Evolutionary conservation across 2,888 invertebrate species (phyloP), one percentile per base, ranked within the genome.

Genomic region (Exephanes ischioxanthus): DNA sequence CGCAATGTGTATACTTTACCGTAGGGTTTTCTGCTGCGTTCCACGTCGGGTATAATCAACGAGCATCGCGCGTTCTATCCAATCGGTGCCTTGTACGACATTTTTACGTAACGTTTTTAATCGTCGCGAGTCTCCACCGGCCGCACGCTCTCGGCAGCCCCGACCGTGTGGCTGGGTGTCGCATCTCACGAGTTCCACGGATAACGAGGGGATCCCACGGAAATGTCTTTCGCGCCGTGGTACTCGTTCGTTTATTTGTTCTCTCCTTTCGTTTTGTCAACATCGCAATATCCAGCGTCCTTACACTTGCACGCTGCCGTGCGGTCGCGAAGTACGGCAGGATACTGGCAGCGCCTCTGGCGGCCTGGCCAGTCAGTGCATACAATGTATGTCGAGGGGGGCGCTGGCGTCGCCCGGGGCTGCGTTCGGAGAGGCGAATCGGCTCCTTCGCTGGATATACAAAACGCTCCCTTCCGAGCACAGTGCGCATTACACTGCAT

Each of bases 181-280:
- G 63, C 61, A 41, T 55, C 26, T 83, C 75, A 72, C 75, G 68
- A 78, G 71, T 80, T 76, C 53, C 76, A 33, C 53, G 82, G 79
- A 85, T 85, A 85, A 85, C 85, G 85, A 85, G 85, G 63, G 72
- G 67, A 78, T 78, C 83, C 73, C 80, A 76, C 76, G 83, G 82
- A 76, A 72, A 72, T 77, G 83, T 83, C 16, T 79, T 80, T 80
- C 55, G 66, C 82, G 61, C 77, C 76, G 33, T n/a, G 67, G 53
- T 45, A 51, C 37, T 61, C 53, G 72, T 53, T 30, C 55, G 67
- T 73, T 37, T 73, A 4, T 26, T 58, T 58, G 22, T 37, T 66
- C 19, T 41, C 19, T 41, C 41, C 11, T 78, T 22, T 72, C 19
- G 37, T 19, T 71, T 58, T 75, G 22, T 66, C 16, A 3, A 33